Base-by-base conservation (phyloP, 2,888 invertebrate species). In the Diarsia dahlii region DNA sequence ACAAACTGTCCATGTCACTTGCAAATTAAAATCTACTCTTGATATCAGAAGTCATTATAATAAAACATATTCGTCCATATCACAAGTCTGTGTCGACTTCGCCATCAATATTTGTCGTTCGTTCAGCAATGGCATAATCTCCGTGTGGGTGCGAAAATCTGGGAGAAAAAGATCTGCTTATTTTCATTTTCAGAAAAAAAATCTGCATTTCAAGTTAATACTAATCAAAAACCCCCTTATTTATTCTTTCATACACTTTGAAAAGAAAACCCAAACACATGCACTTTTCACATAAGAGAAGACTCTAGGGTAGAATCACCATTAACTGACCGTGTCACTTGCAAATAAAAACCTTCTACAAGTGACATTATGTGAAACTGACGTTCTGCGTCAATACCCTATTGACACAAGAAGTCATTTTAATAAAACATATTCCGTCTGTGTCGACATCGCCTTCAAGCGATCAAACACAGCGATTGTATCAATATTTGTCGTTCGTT, bases 401-500 rank as follows among this genome's bases (percentile, higher is more conserved):
- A 74, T 79, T 50, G 46, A 74, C 65, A 74, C 69, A 52, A 78
- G 48, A 39, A 60, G 18, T 60, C 56, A 66, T 63, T 66, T 72
- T 73, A 80, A 80, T 78, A 80, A 80, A 76, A 80, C 62, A 70
- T 82, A 82, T 74, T 54, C 64, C 23, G 46, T 20, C 46, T 71
- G 13, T 74, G 62, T 80, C 89, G 89, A 78, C 77, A 78, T 76
- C 89, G 88, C 23, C 52, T 78, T 71, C 60, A 34, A 91, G 9
- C 34, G 90, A 91, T 90, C 89, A 91, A 90, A 91, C 91, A 92
- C 85, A 86, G 91, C 89, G 92, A 92, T 92, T 91, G 92, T 93
- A 92, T 93, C 94, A 95, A 95, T 95, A 95, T 95, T 95, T 95
- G 95, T 95, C 94, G 89, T 93, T 90, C 87, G 85, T 87, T 91